These are phyloP conservation scores for Phortica okadai DNA, from an alignment of 2,888 invertebrate genomes.

Conservation along the genomic window DNA sequence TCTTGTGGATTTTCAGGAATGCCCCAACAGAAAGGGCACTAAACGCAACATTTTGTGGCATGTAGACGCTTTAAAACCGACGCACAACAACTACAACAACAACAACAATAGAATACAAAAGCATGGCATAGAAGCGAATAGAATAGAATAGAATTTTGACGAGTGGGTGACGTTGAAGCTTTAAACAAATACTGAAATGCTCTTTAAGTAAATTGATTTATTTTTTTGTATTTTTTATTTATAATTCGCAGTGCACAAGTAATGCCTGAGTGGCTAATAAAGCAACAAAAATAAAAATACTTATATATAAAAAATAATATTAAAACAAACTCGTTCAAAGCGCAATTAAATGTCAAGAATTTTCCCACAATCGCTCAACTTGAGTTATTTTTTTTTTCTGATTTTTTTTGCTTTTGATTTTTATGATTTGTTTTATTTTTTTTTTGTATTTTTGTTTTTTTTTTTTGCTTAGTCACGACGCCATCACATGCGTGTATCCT, in stretches of 20 bases:
- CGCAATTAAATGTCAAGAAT: constrained; percentile 75
- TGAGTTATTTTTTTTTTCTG: background rate
- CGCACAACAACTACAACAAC: background rate
- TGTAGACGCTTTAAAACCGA: constrained; percentile 60
- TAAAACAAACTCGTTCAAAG: constrained; percentile 19
- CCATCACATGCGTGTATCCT: background rate
- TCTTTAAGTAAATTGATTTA: no score
- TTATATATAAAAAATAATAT: background rate
- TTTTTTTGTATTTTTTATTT: no score
- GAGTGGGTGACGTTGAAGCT: no score
- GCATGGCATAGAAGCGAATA: no score
- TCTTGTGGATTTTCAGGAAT: constrained; percentile 64
- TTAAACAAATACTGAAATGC: no score
- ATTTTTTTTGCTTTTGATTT: no score
- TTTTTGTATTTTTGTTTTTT: no score
- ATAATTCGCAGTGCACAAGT: no score
- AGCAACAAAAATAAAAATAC: no score
- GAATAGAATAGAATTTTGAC: no score
- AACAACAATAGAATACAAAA: background rate
- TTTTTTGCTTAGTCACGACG: background rate
- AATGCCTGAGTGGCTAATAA: no score
- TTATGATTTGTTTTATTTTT: no score
- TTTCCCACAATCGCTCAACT: constrained; percentile 51
- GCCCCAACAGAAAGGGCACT: constrained; percentile 64
- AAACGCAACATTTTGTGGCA: constrained; percentile 40